Evolutionary conservation across 2,113 vertebrate genomes (phyloP), one percentile per base, ranked within the genome.

Genomic region (Ctenomys sociabilis): DNA sequence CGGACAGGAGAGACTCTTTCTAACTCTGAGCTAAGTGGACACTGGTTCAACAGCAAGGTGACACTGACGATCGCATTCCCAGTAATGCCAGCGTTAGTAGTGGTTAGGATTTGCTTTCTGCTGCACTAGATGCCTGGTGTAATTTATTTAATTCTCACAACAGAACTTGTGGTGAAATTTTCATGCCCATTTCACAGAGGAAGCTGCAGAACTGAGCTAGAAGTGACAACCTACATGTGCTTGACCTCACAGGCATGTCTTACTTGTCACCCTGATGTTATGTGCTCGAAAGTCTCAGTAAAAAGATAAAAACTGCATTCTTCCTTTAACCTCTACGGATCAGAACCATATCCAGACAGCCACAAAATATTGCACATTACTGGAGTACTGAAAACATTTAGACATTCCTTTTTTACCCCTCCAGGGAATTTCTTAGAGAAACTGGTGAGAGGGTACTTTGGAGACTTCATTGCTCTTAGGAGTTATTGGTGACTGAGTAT

Each of bases 381-480:
- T 45, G 26, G 66, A 95, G 8, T 43, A 43, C 32, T 83, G 40
- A 66, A 63, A 40, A 49, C 28, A 14, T 68, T 88, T 85, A 86
- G 73, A 57, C 9, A 61, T 28, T 5, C 28, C 19, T 3, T 16
- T 14, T 78, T 12, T 13, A 28, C 52, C 22, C 40, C 30, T 57
- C 54, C 12, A 4, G 7, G 81, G 54, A 70, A 78, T 93, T 93
- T 88, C 59, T 83, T 94, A n/a, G 61, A 90, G 85, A 54, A 95
- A 35, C 54, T 81, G 43, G 73, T 73, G 10, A 9, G 54, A 45
- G 63, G 70, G 52, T 93, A 37, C 78, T 88, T 80, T 91, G 61
- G 61, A 91, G 63, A 90, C 83, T 95, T 93, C 43, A 70, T 83
- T 95, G 81, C 70, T 95, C 95, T 96, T 96, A 81, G 90, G 84